Percentiles rank a stretch among this genome's conserved stretches.
These are phyloP conservation scores for Coregonus ussuriensis DNA, from an alignment of 2,797 vertebrate genomes.

Conservation along the genomic window DNA sequence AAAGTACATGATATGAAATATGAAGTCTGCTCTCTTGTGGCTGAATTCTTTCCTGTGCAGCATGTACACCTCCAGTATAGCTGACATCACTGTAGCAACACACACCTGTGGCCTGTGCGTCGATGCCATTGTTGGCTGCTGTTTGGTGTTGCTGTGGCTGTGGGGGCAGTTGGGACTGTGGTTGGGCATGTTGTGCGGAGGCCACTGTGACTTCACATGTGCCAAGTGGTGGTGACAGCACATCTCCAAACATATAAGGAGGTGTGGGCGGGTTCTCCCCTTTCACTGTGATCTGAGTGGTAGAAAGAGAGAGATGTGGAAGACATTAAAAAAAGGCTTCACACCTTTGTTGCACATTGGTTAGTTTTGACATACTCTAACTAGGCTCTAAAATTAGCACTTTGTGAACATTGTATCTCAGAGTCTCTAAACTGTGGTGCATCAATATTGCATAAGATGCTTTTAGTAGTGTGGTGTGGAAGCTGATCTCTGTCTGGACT, in stretches of 20 bases:
- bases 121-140: background rate
- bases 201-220: constrained; percentile 78
- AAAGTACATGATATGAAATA: background rate
- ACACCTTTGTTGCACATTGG: background rate
- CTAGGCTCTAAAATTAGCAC: background rate
- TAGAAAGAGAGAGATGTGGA: no score
- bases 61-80: no score
- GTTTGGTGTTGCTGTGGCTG: background rate
- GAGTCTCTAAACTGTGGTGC: no score
- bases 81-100: no score
- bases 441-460: background rate
- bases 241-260: constrained; percentile 82
- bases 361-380: background rate
- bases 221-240: constrained; percentile 74
- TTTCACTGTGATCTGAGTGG: constrained; percentile 72
- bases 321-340: background rate
- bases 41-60: no score
- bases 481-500: background rate
- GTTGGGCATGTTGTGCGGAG: constrained; percentile 47
- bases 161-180: background rate
- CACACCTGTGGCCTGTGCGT: no score
- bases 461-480: background rate
- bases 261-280: constrained; percentile 81
- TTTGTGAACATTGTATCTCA: background rate
- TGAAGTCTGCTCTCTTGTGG: background rate